These are phyloP conservation scores for Falcaria lacertinaria DNA, from an alignment of 2,888 invertebrate species.

Conservation along the genomic window DNA sequence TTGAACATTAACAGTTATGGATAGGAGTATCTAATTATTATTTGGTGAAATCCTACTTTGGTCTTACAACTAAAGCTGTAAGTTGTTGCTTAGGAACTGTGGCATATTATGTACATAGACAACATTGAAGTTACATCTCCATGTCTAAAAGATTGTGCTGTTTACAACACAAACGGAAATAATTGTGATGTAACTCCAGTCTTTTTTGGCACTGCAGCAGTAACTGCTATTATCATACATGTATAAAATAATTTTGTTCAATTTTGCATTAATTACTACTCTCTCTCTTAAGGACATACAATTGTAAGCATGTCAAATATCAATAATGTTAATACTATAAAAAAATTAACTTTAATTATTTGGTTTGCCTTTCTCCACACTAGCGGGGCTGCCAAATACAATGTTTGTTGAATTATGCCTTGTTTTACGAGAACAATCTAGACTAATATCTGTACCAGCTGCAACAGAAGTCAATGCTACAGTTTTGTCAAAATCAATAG, in stretches of 20 bases:
- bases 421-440: constrained; percentile 87
- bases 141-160: background rate
- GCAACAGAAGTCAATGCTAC: constrained; percentile 92
- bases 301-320: background rate
- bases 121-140: background rate
- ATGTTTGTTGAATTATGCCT: constrained; percentile 89
- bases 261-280: background rate
- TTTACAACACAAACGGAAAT: background rate
- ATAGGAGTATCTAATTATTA: background rate
- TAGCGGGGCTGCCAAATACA: constrained; percentile 65
- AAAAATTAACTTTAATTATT: constrained; percentile 15
- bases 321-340: background rate
- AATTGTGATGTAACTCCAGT: background rate
- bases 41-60: background rate
- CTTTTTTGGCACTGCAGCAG: background rate
- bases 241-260: background rate
- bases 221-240: background rate
- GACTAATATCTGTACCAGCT: constrained; percentile 83
- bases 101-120: background rate
- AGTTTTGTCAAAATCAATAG: constrained; percentile 96
- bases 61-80: background rate
- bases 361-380: constrained; percentile 42
- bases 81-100: background rate
- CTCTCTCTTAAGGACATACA: background rate
- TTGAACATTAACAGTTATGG: background rate